Evolutionary conservation across 2,888 invertebrate genomes (phyloP).

Genomic region (Tuta absoluta): DNA sequence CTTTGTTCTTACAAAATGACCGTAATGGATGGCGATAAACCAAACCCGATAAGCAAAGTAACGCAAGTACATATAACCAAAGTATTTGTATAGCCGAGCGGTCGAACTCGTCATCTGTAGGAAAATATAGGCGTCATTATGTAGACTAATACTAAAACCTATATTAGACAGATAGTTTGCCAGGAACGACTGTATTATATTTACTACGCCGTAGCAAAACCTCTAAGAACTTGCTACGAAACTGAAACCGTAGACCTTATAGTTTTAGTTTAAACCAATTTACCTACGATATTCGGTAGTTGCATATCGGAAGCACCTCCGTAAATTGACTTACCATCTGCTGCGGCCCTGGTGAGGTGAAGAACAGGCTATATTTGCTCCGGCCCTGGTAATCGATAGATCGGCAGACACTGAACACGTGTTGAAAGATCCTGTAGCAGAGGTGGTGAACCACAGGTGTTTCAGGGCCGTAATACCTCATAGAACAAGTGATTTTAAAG

Average conservation of each 20-base stretch:
- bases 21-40: constrained; percentile 14
- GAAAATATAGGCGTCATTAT: too few relatives aligned
- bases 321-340: constrained; percentile 20
- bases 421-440: constrained; percentile 46
- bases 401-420: constrained; percentile 75
- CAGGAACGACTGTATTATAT: too few relatives aligned
- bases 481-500: too few relatives aligned
- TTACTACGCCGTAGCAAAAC: too few relatives aligned
- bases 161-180: too few relatives aligned
- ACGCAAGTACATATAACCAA: too few relatives aligned
- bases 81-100: too few relatives aligned
- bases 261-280: neutral
- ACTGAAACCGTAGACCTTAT: neutral
- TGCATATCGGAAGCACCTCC: constrained; percentile 1
- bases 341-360: constrained; percentile 27
- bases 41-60: neutral
- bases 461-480: neutral
- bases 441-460: constrained; percentile 4
- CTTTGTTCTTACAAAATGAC: constrained; percentile 20
- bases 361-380: constrained; percentile 44
- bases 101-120: too few relatives aligned
- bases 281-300: neutral
- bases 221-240: too few relatives aligned
- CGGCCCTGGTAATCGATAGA: constrained; percentile 56
- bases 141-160: too few relatives aligned